phyloP scores from a whole-genome alignment of 2,113 vertebrate species.

The human region DNA sequence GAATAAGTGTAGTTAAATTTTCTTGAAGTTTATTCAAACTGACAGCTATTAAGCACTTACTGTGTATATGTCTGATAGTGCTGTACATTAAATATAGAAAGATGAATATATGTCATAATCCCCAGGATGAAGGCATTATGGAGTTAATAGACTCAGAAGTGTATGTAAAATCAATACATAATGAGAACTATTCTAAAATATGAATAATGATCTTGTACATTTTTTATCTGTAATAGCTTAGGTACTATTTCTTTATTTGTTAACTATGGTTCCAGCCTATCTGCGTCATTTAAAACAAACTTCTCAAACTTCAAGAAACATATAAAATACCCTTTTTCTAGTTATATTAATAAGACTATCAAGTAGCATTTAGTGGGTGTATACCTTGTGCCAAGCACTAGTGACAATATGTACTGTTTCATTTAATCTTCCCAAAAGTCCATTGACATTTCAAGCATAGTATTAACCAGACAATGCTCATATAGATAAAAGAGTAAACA shows the following conservation, averaged over 20 bases:
- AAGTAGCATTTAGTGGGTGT: background rate
- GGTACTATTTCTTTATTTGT: background rate
- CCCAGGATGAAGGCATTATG: background rate
- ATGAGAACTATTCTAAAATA: background rate
- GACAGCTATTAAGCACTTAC: background rate
- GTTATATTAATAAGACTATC: background rate
- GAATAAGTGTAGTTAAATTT: background rate
- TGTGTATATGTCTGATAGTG: background rate
- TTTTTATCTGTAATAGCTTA: background rate
- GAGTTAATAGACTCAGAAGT: background rate
- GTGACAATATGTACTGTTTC: background rate
- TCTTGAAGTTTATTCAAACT: background rate
- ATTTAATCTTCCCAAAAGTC: background rate
- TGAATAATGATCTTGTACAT: background rate
- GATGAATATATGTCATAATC: background rate
- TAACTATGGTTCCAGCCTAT: background rate
- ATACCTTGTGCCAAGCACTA: background rate
- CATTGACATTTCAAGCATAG: background rate
- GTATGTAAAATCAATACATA: background rate
- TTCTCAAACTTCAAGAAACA: background rate
- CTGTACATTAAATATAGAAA: background rate
- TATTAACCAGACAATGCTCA: background rate
- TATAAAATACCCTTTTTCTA: background rate
- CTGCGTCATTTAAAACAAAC: background rate
- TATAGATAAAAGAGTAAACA: background rate